Evolutionary conservation across 1,140 invertebrate genomes (phyloP).

Genomic region (Neuroterus valhalla): DNA sequence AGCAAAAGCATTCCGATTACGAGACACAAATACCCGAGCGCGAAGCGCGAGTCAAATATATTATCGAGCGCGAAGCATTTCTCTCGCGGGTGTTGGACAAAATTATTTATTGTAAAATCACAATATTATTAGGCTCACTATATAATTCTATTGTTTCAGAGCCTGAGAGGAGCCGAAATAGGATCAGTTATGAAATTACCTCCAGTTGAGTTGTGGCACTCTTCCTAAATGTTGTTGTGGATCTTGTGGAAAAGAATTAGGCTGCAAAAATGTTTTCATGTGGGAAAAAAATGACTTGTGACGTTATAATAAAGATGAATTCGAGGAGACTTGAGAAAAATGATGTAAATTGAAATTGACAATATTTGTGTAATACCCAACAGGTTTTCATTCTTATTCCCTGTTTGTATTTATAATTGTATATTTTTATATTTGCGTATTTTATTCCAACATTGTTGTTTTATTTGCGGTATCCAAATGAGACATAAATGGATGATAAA

Average conservation of each 20-base stretch:
- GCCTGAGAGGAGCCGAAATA: slow-evolving; percentile 45
- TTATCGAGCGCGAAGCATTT: too few relatives aligned
- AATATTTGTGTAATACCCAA: not conserved
- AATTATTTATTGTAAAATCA: too few relatives aligned
- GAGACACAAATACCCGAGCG: too few relatives aligned
- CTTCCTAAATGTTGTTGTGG: slow-evolving; percentile 55
- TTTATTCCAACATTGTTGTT: slow-evolving; percentile 69
- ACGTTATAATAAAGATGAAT: too few relatives aligned
- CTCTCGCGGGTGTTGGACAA: too few relatives aligned
- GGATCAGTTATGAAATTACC: slow-evolving; percentile 61
- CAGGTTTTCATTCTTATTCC: not conserved
- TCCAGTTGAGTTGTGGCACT: slow-evolving; percentile 76
- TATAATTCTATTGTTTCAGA: slow-evolving; percentile 54
- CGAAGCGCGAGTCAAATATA: too few relatives aligned
- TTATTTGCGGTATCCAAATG: slow-evolving; percentile 63
- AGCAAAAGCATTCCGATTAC: too few relatives aligned
- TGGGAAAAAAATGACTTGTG: too few relatives aligned
- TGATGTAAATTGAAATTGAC: not conserved
- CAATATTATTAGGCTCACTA: too few relatives aligned
- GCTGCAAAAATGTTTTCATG: slow-evolving; percentile 51
- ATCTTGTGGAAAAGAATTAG: slow-evolving; percentile 57
- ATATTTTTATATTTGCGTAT: too few relatives aligned
- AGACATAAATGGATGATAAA: slow-evolving; percentile 71
- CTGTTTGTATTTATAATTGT: not conserved
- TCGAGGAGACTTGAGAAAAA: too few relatives aligned